phyloP scores from a whole-genome alignment of 2,888 invertebrate genomes.

The Parnassius glacialis region DNA sequence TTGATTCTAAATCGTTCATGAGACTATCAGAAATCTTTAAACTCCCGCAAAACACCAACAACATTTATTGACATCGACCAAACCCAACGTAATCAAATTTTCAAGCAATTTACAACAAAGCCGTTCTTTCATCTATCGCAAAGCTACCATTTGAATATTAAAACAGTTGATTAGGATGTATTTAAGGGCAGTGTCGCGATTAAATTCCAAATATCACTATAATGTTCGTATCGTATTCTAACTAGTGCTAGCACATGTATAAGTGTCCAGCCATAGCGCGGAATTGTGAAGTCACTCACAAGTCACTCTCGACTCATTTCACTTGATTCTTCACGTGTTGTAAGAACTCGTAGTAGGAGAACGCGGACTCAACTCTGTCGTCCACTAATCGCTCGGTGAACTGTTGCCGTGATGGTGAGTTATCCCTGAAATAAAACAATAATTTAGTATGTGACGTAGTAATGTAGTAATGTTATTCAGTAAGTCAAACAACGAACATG shows the following conservation, averaged over 20 bases:
- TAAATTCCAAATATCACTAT: conserved; percentile 12
- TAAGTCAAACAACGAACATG: too few species aligned
- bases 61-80: conserved; percentile 13
- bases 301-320: conserved; percentile 82
- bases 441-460: too few species aligned
- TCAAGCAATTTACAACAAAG: conserved; percentile 22
- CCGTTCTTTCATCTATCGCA: conserved; percentile 5
- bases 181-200: conserved; percentile 25
- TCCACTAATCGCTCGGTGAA: conserved; percentile 96
- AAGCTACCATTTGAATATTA: conserved; percentile 1
- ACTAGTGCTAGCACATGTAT: conserved; percentile 4
- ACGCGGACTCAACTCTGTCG: conserved; percentile 95
- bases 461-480: too few species aligned
- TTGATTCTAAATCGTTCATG: conserved; percentile 7
- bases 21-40: conserved; percentile 20
- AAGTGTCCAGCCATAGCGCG: conserved; percentile 31
- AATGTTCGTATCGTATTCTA: conserved; percentile 3
- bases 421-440: conserved; percentile 88
- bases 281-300: conserved; percentile 39
- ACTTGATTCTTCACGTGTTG: conserved; percentile 95
- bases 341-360: conserved; percentile 98
- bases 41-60: conserved; percentile 10
- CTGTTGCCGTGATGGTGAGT: conserved; percentile 88
- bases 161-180: background rate
- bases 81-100: background rate